Base-by-base conservation (phyloP, 1,140 invertebrate genomes). In the Lerema accius region DNA sequence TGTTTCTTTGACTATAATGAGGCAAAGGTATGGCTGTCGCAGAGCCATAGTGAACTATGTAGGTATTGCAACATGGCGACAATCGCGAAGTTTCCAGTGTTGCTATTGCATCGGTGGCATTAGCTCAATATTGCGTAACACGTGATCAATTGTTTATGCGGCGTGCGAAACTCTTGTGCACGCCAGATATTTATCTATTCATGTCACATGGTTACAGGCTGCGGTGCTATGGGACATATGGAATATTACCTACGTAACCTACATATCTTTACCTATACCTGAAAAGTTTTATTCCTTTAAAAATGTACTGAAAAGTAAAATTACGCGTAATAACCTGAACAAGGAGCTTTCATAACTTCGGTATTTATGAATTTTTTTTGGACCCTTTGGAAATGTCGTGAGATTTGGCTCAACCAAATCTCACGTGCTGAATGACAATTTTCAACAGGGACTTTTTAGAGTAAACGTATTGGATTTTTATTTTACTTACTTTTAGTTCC, bases 91-190 rank as follows among this genome's bases (percentile, higher is more conserved):
- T 37, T 32, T n/a, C 35, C 35, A 37, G 35, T 37, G 35, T 37
- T 51, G 49, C 32, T 17, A 10, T 51, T 19, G 49, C 32, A 13
- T 14, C 19, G 14, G 39, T 4, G 39, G 39, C 40, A 56, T 56
- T 14, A 43, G 19, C 13, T 10, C 19, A 55, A 23, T 32, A 40
- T 56, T 56, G 39, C 53, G 53, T 40, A 56, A 56, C 42, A 17
- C 15, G 53, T 45, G 40, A 56, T 56, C 53, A 40, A 56, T 56
- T 56, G 53, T 56, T 56, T 28, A 55, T 26, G 51, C 51, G 40
- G 26, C 51, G 51, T 55, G 51, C 39, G 51, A 55, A 51, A 55
- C 37, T 53, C 3, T 49, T 49, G 28, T 7, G 35, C 28, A 13
- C 23, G 51, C 37, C 19, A 43, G 51, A 53, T 53, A 55, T 23